Evolutionary conservation across 1,140 invertebrate species (phyloP).

Genomic region (Euglossa dilemma): DNA sequence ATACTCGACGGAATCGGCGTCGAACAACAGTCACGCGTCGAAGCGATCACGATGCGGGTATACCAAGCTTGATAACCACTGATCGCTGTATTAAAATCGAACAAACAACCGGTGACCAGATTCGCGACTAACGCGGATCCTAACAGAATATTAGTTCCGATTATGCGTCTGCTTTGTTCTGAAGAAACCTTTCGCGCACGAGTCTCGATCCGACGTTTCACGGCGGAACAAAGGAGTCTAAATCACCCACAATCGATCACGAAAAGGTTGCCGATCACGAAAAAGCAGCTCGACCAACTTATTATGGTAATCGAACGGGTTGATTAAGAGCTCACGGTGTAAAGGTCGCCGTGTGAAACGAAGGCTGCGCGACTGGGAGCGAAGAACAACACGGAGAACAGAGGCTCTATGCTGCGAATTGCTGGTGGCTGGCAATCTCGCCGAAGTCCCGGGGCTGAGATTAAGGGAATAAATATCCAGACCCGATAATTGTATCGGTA

Average conservation of each 20-base stretch:
- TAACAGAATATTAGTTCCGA: slow-evolving; percentile 1
- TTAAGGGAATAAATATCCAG: slow-evolving; percentile 81
- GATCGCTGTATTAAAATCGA: slow-evolving; percentile 14
- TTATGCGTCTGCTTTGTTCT: slow-evolving; percentile 2
- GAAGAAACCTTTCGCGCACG: too few relatives aligned
- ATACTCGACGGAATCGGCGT: not conserved
- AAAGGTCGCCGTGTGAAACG: slow-evolving; percentile 43
- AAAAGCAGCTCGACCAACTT: slow-evolving; percentile 21
- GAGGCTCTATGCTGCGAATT: slow-evolving; percentile 66
- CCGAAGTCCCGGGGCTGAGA: slow-evolving; percentile 66
- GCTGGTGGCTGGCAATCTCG: slow-evolving; percentile 71
- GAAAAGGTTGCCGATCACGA: slow-evolving; percentile 6
- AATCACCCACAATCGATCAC: not conserved
- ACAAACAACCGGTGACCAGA: slow-evolving; percentile 2
- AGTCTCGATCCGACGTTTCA: too few relatives aligned
- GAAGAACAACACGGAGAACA: slow-evolving; percentile 55
- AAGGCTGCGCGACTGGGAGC: slow-evolving; percentile 1
- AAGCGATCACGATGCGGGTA: slow-evolving; percentile 26
- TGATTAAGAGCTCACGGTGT: slow-evolving; percentile 60
- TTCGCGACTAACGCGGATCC: slow-evolving; percentile 10
- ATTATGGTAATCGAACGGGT: slow-evolving; percentile 60
- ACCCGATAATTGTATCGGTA: slow-evolving; percentile 82
- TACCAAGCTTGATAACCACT: not conserved
- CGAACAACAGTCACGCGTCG: slow-evolving; percentile 33
- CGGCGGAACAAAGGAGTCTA: not conserved